These are phyloP conservation scores for Drosophila bipectinata DNA, from an alignment of 1,140 invertebrate species.

Conservation along the genomic window DNA sequence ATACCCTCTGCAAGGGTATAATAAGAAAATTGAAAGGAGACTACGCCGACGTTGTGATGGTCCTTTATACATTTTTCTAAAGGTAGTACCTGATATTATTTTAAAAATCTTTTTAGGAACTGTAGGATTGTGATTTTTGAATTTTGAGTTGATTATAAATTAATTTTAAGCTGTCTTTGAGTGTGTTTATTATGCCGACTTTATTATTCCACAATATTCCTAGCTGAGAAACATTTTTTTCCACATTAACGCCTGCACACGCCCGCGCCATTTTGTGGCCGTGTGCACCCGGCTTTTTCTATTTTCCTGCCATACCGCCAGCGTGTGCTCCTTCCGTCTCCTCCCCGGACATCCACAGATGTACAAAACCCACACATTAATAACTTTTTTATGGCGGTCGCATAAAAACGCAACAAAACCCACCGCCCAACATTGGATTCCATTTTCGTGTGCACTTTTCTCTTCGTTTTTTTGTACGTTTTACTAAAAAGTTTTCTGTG, in stretches of 20 bases:
- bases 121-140: background rate
- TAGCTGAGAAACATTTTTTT: constrained; percentile 69
- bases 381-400: constrained; percentile 77
- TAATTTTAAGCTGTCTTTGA: background rate
- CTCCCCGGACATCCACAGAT: constrained; percentile 15
- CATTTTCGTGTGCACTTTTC: constrained; percentile 48
- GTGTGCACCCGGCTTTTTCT: constrained; percentile 39
- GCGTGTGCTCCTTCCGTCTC: background rate
- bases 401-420: constrained; percentile 78
- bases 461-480: constrained; percentile 4
- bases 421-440: constrained; percentile 73
- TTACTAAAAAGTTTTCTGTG: constrained; percentile 53
- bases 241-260: constrained; percentile 80
- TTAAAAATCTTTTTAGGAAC: background rate
- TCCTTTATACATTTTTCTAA: background rate
- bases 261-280: constrained; percentile 69
- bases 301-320: background rate
- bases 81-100: background rate
- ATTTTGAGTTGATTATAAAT: background rate
- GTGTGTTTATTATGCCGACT: background rate
- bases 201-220: background rate
- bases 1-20: too few relatives aligned
- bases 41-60: background rate
- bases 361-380: constrained; percentile 56
- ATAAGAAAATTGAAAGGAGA: constrained; percentile 52